Base-by-base conservation (phyloP, 2,888 invertebrate genomes). In the Tipula helvola region DNA sequence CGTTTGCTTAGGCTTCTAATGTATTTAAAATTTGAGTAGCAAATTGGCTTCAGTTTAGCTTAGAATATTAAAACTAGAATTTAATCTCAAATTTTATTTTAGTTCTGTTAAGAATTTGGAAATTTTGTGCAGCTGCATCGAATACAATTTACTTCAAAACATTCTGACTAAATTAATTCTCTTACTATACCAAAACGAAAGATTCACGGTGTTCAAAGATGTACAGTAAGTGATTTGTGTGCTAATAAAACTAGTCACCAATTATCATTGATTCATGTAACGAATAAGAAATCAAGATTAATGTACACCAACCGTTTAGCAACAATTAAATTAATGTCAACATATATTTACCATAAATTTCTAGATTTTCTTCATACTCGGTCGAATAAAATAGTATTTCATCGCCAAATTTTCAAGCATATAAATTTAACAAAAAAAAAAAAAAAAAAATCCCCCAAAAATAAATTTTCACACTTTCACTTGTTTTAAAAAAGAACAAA, bases 301-400 rank as follows among this genome's bases (percentile, higher is more conserved):
- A 71, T 71, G 71, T 28, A 28, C 71, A 71, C 71, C 71, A 71
- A 71, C 71, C 71, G 10, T 71, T 52, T 71, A 71, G 28, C 28
- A 71, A 28, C 28, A 71, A 71, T 71, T 71, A 71, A 18, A 71
- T 71, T 71, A 71, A 71, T 71, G 71, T 71, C 71, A 71, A 71
- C 71, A 71, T 71, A 71, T 71, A 71, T 71, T 71, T 71, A 71
- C 71, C 71, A 71, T 71, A 71, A 71, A 71, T 71, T 71, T 71
- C 28, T 28, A 71, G 71, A 28, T 71, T 71, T 71, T 71, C 13
- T 71, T 71, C 18, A 28, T 71, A 28, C 28, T 71, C 71, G 71
- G 28, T 71, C 28, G 71, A 71, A 71, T 71, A 18, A 28, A 71
- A 71, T 71, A 28, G 71, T 71, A 71, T 28, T 28, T 71, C 71